Percentiles rank a stretch among this genome's conserved stretches.
phyloP scores from a whole-genome alignment of 2,888 invertebrate genomes.

The Drosophila fulvimacula region DNA sequence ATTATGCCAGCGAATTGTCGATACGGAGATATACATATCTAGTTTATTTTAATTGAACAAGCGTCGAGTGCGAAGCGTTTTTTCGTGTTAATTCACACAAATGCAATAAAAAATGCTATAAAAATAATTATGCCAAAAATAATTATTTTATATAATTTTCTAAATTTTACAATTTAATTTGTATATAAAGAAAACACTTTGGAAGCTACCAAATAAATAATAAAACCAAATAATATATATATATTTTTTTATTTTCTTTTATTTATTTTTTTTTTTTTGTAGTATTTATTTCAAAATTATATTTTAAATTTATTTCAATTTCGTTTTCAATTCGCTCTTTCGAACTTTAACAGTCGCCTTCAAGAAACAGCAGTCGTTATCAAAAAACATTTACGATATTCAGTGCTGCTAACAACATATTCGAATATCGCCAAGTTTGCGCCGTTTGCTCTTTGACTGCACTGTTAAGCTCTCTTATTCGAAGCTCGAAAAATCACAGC shows the following conservation, averaged over 20 bases:
- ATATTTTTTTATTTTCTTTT: too few species aligned
- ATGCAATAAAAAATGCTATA: not conserved
- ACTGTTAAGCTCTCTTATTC: slow-evolving; percentile 23
- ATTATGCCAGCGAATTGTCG: not conserved
- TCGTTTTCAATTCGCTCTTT: not conserved
- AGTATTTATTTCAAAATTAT: not conserved
- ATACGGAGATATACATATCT: not conserved
- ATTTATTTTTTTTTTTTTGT: not conserved
- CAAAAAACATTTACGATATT: slow-evolving; percentile 42
- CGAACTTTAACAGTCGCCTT: not conserved
- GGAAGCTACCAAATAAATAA: too few species aligned
- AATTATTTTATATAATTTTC: not conserved
- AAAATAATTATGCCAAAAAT: not conserved
- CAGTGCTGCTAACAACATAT: slow-evolving; percentile 23
- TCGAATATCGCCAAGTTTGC: slow-evolving; percentile 62
- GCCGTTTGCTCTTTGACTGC: slow-evolving; percentile 24
- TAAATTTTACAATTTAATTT: not conserved
- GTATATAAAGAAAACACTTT: too few species aligned
- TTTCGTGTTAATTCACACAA: slow-evolving; percentile 1
- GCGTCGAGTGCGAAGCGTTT: not conserved
- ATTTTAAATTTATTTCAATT: not conserved
- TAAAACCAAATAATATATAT: not conserved
- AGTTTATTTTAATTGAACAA: not conserved
- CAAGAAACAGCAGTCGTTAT: slow-evolving; percentile 15
- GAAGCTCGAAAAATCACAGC: slow-evolving; percentile 50